Base-by-base conservation (phyloP, 2,888 invertebrate genomes). In the Amiota mariae region DNA sequence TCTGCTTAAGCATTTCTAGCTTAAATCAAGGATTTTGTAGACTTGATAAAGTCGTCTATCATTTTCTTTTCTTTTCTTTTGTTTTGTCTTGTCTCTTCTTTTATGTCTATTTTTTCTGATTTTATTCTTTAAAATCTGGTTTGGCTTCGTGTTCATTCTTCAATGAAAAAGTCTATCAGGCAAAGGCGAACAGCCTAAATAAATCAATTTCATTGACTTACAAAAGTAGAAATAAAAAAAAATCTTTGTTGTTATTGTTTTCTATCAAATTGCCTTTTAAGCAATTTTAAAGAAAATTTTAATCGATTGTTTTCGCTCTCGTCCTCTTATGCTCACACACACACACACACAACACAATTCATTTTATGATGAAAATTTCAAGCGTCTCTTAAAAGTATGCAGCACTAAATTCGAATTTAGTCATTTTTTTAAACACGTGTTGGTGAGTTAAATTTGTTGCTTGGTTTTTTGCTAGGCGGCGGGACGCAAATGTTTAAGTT, bases 61-160 rank as follows among this genome's bases (percentile, higher is more conserved):
- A n/a, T n/a, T 13, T 59, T 12, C 12, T 18, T 59, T 9, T 63
- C 63, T 46, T 66, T 48, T 8, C 18, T 15, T 48, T 49, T 8
- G 59, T 13, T 12, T 59, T 15, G 48, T 6, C 36, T 36, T 36
- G 36, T 36, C 24, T 24, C n/a, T 59, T 8, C 20, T 48, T 36
- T 47, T 51, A 15, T 18, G 24, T 47, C 46, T 63, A 54, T 66
- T 54, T 36, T 51, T 56, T 9, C 4, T 24, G 48, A 15, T 15
- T 48, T 46, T 24, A 75, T 20, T 47, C 76, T 79, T 85, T 79
- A 82, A 81, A 81, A 81, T 79, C 75, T 76, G 81, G 81, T 84
- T 84, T 84, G 82, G 73, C 84, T 81, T 85, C 82, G 82, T 85
- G 81, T 73, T 82, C 84, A 82, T 85, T 85, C 82, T 84, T 78